Evolutionary conservation across 92 coral and sea anemone genomes (phyloP).

Genomic region (Parazoanthus atlanticus): DNA sequence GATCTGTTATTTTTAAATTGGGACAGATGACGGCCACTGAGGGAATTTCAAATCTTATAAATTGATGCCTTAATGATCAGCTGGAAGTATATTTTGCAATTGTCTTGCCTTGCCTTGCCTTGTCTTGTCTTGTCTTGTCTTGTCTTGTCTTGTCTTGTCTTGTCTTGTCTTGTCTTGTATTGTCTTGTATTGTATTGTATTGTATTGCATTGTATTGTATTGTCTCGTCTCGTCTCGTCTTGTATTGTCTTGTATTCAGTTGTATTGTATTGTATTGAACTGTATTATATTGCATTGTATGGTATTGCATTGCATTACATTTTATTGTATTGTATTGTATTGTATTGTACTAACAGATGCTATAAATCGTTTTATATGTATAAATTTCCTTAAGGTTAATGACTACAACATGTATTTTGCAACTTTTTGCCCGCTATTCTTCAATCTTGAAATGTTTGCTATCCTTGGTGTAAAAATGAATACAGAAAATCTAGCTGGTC

Average conservation of each 20-base stretch:
- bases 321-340: too few relatives aligned
- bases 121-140: constrained; percentile 13
- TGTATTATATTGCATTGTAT: neutral
- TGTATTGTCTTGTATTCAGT: neutral
- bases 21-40: too few relatives aligned
- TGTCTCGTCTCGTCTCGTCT: neutral
- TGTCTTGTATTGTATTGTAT: constrained; percentile 7
- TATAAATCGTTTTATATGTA: too few relatives aligned
- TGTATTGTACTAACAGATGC: too few relatives aligned
- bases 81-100: neutral
- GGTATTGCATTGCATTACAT: too few relatives aligned
- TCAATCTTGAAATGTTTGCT: too few relatives aligned
- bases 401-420: too few relatives aligned
- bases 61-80: neutral
- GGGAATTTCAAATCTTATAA: neutral
- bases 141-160: neutral
- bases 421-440: too few relatives aligned
- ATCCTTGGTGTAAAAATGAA: too few relatives aligned
- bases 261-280: constrained; percentile 10
- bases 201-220: constrained; percentile 14
- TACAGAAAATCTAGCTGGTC: too few relatives aligned
- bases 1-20: too few relatives aligned
- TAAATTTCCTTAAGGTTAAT: too few relatives aligned
- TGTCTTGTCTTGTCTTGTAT: neutral
- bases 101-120: neutral